These are phyloP conservation scores for Metaphire vulgaris DNA, from an alignment of 1,140 invertebrate species.

Conservation along the genomic window DNA sequence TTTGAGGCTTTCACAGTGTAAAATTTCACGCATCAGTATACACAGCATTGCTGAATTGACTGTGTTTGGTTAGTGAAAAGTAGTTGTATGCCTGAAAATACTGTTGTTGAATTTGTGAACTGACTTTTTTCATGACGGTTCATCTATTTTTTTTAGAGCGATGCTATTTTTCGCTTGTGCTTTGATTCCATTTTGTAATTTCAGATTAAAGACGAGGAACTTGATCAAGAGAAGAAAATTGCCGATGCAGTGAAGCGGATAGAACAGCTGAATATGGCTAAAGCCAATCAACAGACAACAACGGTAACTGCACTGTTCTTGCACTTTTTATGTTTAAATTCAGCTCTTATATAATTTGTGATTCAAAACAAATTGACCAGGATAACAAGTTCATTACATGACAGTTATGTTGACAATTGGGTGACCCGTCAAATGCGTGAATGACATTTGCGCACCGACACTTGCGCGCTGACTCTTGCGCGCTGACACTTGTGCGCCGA, in stretches of 20 bases:
- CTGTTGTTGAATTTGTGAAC: too few relatives aligned
- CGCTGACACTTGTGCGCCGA: neutral
- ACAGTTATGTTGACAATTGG: neutral
- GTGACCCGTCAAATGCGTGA: neutral
- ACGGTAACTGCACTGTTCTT: too few relatives aligned
- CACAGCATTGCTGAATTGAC: too few relatives aligned
- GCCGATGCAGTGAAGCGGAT: slow-evolving; percentile 32
- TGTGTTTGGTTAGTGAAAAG: too few relatives aligned
- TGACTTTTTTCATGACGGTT: too few relatives aligned
- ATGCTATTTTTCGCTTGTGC: too few relatives aligned
- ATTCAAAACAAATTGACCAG: neutral
- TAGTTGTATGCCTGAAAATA: too few relatives aligned
- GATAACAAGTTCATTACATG: neutral
- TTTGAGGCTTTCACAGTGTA: too few relatives aligned
- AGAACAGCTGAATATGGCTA: slow-evolving; percentile 12
- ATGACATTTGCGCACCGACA: neutral
- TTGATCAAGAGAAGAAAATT: slow-evolving; percentile 35
- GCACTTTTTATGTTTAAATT: neutral
- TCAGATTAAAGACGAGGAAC: slow-evolving; percentile 33
- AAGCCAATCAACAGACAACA: slow-evolving; percentile 9
- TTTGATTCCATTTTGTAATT: neutral
- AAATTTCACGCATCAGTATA: too few relatives aligned
- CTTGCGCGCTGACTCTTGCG: neutral
- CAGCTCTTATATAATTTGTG: neutral
- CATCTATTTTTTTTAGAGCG: too few relatives aligned